Evolutionary conservation across 2,113 vertebrate species (phyloP).

Genomic region (Coregonus clupeaformis): DNA sequence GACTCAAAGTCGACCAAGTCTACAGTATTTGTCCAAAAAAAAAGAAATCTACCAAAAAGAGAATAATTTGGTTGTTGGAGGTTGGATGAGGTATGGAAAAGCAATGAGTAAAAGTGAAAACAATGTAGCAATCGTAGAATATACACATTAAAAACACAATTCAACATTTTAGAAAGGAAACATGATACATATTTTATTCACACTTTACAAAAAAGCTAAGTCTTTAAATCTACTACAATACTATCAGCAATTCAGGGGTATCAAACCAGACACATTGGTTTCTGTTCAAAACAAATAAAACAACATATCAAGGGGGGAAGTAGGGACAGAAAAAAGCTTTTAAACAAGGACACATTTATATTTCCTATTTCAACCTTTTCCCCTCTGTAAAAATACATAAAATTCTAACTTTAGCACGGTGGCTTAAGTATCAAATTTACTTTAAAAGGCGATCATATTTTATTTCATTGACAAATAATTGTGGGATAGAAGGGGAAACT

Average conservation of each 20-base stretch:
- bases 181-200: conserved; percentile 95
- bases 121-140: conserved; percentile 76
- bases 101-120: conserved; percentile 44
- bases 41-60: neutral
- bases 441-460: conserved; percentile 49
- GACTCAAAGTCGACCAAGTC: neutral
- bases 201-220: conserved; percentile 88
- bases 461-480: conserved; percentile 16
- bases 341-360: conserved; percentile 29
- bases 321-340: conserved; percentile 46
- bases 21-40: neutral
- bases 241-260: conserved; percentile 88
- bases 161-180: conserved; percentile 87
- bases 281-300: conserved; percentile 73
- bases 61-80: conserved; percentile 51
- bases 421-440: conserved; percentile 33
- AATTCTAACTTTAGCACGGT: conserved; percentile 19
- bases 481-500: conserved; percentile 25
- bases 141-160: conserved; percentile 83
- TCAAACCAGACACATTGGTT: conserved; percentile 84
- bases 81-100: conserved; percentile 2
- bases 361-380: conserved; percentile 57
- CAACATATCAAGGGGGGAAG: conserved; percentile 41
- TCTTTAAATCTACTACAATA: conserved; percentile 83
- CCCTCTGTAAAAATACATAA: conserved; percentile 52